phyloP scores from a whole-genome alignment of 2,113 vertebrate genomes.

The Conger conger region DNA sequence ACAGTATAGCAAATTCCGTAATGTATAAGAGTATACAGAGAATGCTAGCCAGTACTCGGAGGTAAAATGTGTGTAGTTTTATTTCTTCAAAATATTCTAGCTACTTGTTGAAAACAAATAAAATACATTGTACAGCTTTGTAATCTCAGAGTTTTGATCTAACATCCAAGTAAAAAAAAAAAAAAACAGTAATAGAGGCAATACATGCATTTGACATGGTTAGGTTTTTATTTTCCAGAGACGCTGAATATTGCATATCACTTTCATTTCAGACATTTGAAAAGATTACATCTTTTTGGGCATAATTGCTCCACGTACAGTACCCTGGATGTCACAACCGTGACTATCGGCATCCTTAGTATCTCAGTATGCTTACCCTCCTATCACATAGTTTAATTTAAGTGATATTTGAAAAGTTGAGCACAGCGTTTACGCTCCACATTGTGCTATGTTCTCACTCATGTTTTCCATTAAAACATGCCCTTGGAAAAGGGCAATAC shows the following conservation, averaged over 20 bases:
- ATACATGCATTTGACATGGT: neutral
- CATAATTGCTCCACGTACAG: neutral
- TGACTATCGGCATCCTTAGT: neutral
- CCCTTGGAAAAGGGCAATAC: no score
- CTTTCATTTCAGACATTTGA: neutral
- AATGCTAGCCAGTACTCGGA: conserved; percentile 33
- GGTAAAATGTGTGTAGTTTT: conserved; percentile 55
- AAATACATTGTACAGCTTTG: conserved; percentile 34
- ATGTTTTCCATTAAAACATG: neutral
- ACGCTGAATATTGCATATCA: conserved; percentile 21
- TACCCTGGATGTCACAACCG: neutral
- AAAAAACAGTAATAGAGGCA: neutral
- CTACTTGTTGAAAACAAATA: conserved; percentile 49
- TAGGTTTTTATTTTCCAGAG: neutral
- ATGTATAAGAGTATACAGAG: conserved; percentile 1
- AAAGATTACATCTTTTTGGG: neutral
- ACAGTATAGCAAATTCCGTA: neutral
- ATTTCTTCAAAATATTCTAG: conserved; percentile 65
- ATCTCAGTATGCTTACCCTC: neutral
- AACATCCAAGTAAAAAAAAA: neutral
- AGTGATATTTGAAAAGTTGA: neutral
- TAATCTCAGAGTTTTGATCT: conserved; percentile 34
- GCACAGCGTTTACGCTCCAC: no score
- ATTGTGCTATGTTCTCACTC: neutral
- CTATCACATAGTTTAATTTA: neutral